Conservation (phyloP, 2,888 invertebrate genomes). For the Pheosia tremula region DNA sequence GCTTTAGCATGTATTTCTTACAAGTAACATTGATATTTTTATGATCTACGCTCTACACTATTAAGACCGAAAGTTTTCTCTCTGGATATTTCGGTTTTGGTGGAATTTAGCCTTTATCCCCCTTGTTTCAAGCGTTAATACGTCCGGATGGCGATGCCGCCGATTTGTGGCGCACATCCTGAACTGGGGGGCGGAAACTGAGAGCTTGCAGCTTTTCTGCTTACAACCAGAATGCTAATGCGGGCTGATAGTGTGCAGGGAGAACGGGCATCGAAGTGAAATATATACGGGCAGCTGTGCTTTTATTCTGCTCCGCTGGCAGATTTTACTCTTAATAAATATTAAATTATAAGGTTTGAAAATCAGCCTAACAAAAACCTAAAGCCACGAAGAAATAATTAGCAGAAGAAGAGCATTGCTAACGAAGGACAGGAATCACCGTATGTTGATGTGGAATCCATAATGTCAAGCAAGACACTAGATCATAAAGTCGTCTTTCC, state of each 20-base stretch:
- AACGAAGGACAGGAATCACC: no score
- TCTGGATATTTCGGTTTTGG: neutral
- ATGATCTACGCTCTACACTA: no score
- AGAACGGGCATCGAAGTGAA: neutral
- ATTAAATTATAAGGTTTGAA: no score
- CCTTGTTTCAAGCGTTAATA: slow-evolving; percentile 5
- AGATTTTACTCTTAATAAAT: no score
- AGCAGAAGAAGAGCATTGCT: no score
- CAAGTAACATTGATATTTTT: no score
- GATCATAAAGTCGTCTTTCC: slow-evolving; percentile 5
- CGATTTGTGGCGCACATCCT: slow-evolving; percentile 11
- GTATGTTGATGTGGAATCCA: no score
- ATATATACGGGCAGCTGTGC: neutral
- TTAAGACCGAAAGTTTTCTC: no score
- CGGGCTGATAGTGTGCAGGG: neutral
- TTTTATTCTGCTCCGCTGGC: no score
- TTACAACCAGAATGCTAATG: slow-evolving; percentile 2
- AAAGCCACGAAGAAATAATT: no score
- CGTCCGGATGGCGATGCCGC: slow-evolving; percentile 8
- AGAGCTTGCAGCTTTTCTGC: slow-evolving; percentile 2
- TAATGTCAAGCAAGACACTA: neutral
- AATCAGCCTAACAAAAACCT: neutral
- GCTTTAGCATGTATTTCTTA: no score
- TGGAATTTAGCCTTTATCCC: neutral
- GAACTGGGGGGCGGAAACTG: neutral